These are phyloP conservation scores for Chaetodon trifascialis DNA, from an alignment of 2,113 vertebrate species.

Conservation along the genomic window DNA sequence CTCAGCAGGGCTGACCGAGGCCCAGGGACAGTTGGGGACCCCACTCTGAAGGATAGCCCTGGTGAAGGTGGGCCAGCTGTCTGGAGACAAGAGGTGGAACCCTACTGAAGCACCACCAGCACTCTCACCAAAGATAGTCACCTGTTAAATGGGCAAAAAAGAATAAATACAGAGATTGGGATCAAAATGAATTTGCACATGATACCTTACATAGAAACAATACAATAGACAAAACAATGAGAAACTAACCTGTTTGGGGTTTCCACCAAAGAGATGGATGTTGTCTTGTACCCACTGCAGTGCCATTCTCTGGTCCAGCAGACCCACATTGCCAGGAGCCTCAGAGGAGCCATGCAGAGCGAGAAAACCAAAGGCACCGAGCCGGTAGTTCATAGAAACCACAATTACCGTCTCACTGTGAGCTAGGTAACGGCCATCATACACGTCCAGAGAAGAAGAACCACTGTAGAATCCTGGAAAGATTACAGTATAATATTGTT, in stretches of 20 bases:
- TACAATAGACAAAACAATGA: accelerated
- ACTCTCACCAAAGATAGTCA: conserved; percentile 95
- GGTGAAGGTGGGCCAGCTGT: conserved; percentile 87
- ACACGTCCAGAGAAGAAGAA: conserved; percentile 91
- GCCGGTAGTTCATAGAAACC: conserved; percentile 94
- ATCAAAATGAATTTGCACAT: accelerated
- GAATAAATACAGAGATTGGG: neutral
- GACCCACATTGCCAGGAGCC: conserved; percentile 91
- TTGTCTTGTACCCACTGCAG: conserved; percentile 92
- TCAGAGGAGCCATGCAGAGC: conserved; percentile 90
- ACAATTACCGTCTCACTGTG: conserved; percentile 87
- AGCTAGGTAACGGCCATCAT: conserved; percentile 92
- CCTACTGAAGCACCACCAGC: conserved; percentile 91
- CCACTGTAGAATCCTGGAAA: conserved; percentile 90
- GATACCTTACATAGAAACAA: neutral
- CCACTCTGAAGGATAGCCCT: conserved; percentile 92
- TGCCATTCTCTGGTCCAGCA: conserved; percentile 92
- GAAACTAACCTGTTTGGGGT: conserved; percentile 83
- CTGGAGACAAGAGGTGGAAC: conserved; percentile 89
- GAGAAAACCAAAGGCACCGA: conserved; percentile 92
- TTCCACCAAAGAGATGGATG: conserved; percentile 89
- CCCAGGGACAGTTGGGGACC: conserved; percentile 92
- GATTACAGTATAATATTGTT: neutral
- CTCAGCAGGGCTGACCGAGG: conserved; percentile 86
- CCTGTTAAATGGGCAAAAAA: conserved; percentile 52